These are phyloP conservation scores for Calameuta idolon DNA, from an alignment of 2,888 invertebrate species.

Conservation along the genomic window DNA sequence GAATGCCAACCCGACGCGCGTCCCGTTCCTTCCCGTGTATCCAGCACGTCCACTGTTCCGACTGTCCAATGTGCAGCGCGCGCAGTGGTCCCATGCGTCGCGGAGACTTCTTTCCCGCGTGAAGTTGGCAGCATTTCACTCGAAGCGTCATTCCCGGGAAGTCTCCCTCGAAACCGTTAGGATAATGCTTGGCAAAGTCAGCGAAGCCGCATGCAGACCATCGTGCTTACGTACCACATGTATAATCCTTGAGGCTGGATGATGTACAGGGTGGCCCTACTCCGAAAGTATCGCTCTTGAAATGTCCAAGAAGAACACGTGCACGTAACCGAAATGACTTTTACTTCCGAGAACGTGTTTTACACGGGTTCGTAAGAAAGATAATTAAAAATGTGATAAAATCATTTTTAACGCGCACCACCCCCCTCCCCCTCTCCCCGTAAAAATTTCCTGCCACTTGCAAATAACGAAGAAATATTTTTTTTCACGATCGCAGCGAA, in stretches of 20 bases:
- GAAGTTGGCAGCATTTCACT: slow-evolving; percentile 44
- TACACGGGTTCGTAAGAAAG: neutral
- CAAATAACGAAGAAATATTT: neutral
- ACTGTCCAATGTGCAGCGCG: too few relatives aligned
- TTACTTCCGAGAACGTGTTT: neutral
- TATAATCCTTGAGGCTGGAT: neutral
- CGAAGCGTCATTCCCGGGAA: slow-evolving; percentile 45
- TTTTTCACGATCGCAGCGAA: neutral
- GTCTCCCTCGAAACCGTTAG: slow-evolving; percentile 48
- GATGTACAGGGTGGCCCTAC: neutral
- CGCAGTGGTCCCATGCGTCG: slow-evolving; percentile 24
- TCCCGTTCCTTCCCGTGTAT: slow-evolving; percentile 4
- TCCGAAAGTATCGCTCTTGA: neutral
- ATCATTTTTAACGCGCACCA: accelerated
- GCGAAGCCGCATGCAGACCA: neutral
- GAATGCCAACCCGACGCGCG: neutral
- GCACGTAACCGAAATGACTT: neutral
- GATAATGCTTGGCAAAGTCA: slow-evolving; percentile 29
- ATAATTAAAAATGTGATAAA: neutral
- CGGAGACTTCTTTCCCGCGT: slow-evolving; percentile 41
- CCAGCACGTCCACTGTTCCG: slow-evolving; percentile 31
- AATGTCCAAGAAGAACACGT: neutral
- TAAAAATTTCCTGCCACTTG: neutral
- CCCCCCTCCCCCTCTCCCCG: too few relatives aligned
- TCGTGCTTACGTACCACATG: neutral